Evolutionary conservation across 2,797 vertebrate genomes (phyloP).

Genomic region (Neomorphus geoffroyi): DNA sequence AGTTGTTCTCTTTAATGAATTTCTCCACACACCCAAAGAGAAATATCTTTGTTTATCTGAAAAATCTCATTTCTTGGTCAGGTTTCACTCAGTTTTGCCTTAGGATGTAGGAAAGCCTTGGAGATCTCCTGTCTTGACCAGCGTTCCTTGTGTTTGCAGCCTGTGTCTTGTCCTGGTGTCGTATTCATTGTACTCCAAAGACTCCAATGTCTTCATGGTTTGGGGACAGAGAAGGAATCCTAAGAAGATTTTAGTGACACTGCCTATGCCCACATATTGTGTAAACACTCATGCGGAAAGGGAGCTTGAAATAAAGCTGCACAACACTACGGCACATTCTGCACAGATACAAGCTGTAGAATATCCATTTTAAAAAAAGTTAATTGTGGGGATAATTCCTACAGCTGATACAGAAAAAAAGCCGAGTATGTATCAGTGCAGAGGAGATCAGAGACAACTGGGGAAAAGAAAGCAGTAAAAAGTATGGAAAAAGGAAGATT

Average conservation of each 20-base stretch:
- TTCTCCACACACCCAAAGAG: not conserved
- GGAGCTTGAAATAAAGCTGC: not conserved
- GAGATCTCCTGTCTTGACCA: not conserved
- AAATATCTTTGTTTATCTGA: not conserved
- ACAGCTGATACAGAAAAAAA: not conserved
- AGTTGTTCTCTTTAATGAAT: not conserved
- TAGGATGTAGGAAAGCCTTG: not conserved
- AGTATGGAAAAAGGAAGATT: slow-evolving; percentile 16
- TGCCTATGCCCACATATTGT: not conserved
- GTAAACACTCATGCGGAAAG: not conserved
- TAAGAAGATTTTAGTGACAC: not conserved
- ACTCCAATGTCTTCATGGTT: not conserved
- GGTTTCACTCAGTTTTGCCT: not conserved
- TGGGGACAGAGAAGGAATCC: not conserved
- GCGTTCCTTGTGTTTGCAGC: not conserved
- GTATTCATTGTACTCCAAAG: not conserved
- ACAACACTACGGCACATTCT: not conserved
- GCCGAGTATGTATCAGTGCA: not conserved
- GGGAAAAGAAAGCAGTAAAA: not conserved
- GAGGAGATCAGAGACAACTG: not conserved
- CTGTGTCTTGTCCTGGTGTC: not conserved
- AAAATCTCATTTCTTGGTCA: not conserved
- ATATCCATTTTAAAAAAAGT: not conserved
- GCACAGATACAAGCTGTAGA: not conserved
- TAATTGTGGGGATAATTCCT: not conserved